These are phyloP conservation scores for Fopius arisanus DNA, from an alignment of 1,140 invertebrate genomes.

Conservation along the genomic window DNA sequence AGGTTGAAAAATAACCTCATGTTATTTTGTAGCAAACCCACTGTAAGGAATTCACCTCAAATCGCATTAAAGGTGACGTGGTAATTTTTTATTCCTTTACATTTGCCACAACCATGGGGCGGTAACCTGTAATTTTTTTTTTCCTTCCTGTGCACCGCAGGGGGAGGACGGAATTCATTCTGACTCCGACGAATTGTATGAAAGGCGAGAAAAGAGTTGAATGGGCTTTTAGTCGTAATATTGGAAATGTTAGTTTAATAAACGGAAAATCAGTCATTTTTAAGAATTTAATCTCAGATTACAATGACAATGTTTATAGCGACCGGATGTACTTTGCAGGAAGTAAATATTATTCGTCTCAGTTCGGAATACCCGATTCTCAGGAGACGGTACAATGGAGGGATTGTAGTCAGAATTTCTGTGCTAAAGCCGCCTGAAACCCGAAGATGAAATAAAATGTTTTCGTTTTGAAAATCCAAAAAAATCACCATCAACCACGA, in stretches of 20 bases:
- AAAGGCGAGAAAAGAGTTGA: slow-evolving; percentile 37
- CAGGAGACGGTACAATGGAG: slow-evolving; percentile 4
- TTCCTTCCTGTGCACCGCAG: slow-evolving; percentile 23
- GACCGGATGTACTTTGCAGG: slow-evolving; percentile 35
- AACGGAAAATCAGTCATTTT: neutral
- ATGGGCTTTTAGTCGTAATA: slow-evolving; percentile 24
- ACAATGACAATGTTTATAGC: slow-evolving; percentile 32
- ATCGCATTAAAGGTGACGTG: slow-evolving; percentile 56
- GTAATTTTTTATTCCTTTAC: slow-evolving; percentile 51
- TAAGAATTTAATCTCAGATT: slow-evolving; percentile 26
- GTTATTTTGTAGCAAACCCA: neutral
- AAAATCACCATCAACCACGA: too few relatives aligned
- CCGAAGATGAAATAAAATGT: neutral
- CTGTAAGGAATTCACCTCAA: slow-evolving; percentile 35
- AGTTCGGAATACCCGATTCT: slow-evolving; percentile 5
- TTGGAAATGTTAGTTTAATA: neutral
- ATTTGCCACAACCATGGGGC: slow-evolving; percentile 34
- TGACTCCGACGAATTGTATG: slow-evolving; percentile 17
- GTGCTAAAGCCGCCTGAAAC: neutral
- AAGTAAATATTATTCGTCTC: slow-evolving; percentile 55
- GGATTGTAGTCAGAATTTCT: slow-evolving; percentile 25
- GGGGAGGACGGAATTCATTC: neutral
- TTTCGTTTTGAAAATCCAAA: neutral
- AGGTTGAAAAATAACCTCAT: neutral
- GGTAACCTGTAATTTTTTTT: slow-evolving; percentile 46